Conservation (phyloP, 2,113 vertebrate species). For the Barnardius zonarius region DNA sequence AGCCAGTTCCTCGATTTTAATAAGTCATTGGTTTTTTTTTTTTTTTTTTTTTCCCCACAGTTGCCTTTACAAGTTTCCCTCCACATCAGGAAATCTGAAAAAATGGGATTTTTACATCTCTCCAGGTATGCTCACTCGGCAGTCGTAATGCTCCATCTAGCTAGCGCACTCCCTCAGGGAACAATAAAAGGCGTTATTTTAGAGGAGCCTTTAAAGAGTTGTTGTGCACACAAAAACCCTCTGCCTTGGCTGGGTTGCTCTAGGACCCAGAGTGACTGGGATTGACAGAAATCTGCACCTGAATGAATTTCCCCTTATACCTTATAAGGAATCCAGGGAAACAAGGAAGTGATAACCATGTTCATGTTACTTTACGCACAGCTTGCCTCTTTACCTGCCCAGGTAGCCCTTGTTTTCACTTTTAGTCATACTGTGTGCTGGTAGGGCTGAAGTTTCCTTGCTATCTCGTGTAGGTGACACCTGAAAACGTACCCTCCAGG, state of each 20-base stretch:
- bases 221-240: accelerated
- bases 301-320: conserved; percentile 77
- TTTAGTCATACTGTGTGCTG: conserved; percentile 41
- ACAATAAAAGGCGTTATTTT: background rate
- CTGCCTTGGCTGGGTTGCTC: conserved; percentile 12
- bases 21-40: background rate
- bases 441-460: conserved; percentile 58
- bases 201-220: background rate
- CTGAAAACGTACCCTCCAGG: conserved; percentile 35
- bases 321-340: conserved; percentile 83
- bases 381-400: conserved; percentile 73
- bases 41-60: conserved; percentile 7
- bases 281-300: conserved; percentile 66
- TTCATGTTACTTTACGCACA: conserved; percentile 67
- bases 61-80: conserved; percentile 17
- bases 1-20: background rate
- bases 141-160: background rate
- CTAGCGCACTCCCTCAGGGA: background rate
- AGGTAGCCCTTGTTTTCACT: conserved; percentile 76
- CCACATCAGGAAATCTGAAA: conserved; percentile 37
- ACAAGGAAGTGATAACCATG: conserved; percentile 88
- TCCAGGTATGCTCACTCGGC: conserved; percentile 53
- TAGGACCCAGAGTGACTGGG: conserved; percentile 60
- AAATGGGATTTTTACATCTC: conserved; percentile 60
- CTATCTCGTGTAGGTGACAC: conserved; percentile 42